These are phyloP conservation scores for Lysandra coridon DNA, from an alignment of 2,888 invertebrate genomes.

Conservation along the genomic window DNA sequence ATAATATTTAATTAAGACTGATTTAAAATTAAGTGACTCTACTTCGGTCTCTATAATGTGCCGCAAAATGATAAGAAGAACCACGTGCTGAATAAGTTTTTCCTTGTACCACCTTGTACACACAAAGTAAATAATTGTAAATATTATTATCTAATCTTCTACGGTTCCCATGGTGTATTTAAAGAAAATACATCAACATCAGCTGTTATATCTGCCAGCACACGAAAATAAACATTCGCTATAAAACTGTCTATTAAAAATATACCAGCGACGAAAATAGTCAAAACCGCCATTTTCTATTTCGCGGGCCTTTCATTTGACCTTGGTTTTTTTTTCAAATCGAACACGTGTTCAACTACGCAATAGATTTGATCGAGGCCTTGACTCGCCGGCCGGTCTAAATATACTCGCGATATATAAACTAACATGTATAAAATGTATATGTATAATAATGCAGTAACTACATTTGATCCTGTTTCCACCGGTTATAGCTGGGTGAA, in stretches of 20 bases:
- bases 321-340: background rate
- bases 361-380: conserved; percentile 32
- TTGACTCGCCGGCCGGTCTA: conserved; percentile 30
- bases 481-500: conserved; percentile 9
- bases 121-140: background rate
- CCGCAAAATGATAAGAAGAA: background rate
- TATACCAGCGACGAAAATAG: background rate
- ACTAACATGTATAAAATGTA: conserved; percentile 14
- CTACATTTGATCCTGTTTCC: conserved; percentile 17
- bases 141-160: background rate
- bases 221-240: background rate
- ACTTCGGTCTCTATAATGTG: background rate
- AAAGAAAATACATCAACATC: background rate
- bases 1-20: background rate
- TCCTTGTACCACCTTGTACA: background rate
- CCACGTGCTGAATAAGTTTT: background rate
- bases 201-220: background rate
- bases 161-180: background rate
- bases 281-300: conserved; percentile 8
- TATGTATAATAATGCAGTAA: background rate
- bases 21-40: background rate
- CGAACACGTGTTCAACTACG: conserved; percentile 23
- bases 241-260: background rate
- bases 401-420: conserved; percentile 16
- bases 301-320: conserved; percentile 1